These are phyloP conservation scores for Eptatretus atami DNA, from an alignment of 2,797 vertebrate genomes.

Conservation along the genomic window DNA sequence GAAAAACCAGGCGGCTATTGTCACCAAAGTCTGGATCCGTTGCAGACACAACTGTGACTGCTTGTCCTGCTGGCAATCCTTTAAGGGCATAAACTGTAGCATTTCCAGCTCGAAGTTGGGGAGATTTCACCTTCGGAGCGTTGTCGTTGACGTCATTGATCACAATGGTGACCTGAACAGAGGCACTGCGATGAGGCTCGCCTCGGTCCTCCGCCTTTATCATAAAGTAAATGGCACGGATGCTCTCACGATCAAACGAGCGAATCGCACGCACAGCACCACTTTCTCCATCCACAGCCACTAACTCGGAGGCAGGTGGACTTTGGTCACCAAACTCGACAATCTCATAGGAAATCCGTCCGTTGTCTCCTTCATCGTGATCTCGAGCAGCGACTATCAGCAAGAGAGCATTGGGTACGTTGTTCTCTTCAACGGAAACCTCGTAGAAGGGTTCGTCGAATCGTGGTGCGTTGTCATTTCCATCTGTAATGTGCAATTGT, in stretches of 20 bases:
- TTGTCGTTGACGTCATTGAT: constrained; percentile 1
- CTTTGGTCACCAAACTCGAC: constrained; percentile 34
- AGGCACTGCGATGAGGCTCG: background rate
- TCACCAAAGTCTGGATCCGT: constrained; percentile 70
- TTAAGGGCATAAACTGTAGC: background rate
- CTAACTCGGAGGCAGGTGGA: background rate
- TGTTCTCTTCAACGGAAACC: constrained; percentile 22
- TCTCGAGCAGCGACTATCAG: constrained; percentile 47
- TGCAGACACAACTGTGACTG: constrained; percentile 53
- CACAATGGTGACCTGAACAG: background rate
- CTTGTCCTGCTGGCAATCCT: constrained; percentile 27
- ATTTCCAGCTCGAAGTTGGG: background rate
- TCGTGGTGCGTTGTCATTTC: constrained; percentile 65
- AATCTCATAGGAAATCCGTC: constrained; percentile 64
- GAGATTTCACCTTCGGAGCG: background rate
- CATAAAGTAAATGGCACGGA: background rate
- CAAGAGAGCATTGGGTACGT: constrained; percentile 26
- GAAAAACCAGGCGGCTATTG: constrained; percentile 65
- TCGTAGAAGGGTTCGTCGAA: constrained; percentile 48
- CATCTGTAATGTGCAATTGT: constrained; percentile 52
- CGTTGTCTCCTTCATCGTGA: constrained; percentile 67
- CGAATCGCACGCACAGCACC: background rate
- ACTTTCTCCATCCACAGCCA: background rate
- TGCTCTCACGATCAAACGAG: background rate
- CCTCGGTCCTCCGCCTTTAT: constrained; percentile 1